Base-by-base conservation (phyloP, 2,797 vertebrate genomes). In the Euphonia xanthogaster region DNA sequence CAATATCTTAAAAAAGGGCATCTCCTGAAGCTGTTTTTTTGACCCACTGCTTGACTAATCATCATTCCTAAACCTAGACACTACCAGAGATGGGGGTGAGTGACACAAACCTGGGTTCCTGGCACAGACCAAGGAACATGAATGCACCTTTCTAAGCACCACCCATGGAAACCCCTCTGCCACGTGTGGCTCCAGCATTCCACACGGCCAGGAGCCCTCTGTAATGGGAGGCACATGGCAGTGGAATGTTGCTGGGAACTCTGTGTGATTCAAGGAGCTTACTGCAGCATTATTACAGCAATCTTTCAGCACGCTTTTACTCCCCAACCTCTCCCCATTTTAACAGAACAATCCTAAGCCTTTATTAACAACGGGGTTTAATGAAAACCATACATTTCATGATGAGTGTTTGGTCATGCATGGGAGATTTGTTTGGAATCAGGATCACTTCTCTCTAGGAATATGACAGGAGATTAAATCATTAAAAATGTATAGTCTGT, bases 401-500 rank as follows among this genome's bases (percentile, higher is more conserved):
- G 96, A 95, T 65, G 95, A 88, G 93, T 72, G 86, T 93, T 95
- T 97, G 96, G 95, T 94, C 96, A 97, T 71, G 95, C 94, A 94
- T 92, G 92, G 95, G 95, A 96, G 94, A 96, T 98, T 95, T 97
- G 97, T 97, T 97, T 97, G 95, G 93, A 97, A 97, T 95, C 90
- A 47, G 83, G 97, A 96, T 95, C 93, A 95, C 80, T 96, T 91
- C 88, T 97, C 92, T 96, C 90, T 84, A 88, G 91, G 94, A 98
- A 97, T 92, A 97, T 94, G 97, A 98, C 96, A 97, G 93, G 94
- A 97, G 97, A 97, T 97, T 97, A 97, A 97, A 97, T 95, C 95
- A 97, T 98, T 98, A 98, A 98, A 98, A 97, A 98, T 96, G 95
- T 97, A 98, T 94, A 96, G 92, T 73, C 70, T 92, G 90, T 96